Evolutionary conservation across 2,888 invertebrate genomes (phyloP), one percentile per base, ranked within the genome.

Genomic region (Standfussiana lucernea): DNA sequence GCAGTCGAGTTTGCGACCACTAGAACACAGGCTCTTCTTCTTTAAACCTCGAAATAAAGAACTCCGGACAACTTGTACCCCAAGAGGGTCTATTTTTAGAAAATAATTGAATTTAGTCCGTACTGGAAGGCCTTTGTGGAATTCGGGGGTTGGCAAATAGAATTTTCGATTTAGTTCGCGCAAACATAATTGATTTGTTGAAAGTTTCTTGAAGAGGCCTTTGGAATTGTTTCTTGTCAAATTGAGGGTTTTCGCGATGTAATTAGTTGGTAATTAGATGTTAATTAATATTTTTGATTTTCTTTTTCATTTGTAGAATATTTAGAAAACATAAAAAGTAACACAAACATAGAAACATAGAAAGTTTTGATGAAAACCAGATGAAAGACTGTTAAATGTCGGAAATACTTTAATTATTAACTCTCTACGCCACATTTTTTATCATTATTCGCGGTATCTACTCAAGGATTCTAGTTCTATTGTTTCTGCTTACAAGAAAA

Each of bases 141-240:
- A 70, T 70, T 72, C 13, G 24, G 62, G 68, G 62, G 13, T 72
- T 61, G 21, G 50, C 45, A n/a, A 80, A 76, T 56, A 50, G 82
- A 74, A 59, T 81, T 83, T 80, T 73, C 35, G 67, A 81, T 71
- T 74, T 69, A 61, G 65, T 80, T 61, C n/a, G 56, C 32, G 15
- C 69, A 61, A 70, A 71, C 40, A 62, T 68, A 85, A 83, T 84
- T 83, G 82, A 83, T 81, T 84, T 81, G 81, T 67, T 73, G 45
- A 32, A 70, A 81, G 53, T 76, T 77, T 77, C 5, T 32, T 61
- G 61, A 42, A 61, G 45, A 70, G 59, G 18, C 69, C 42, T 45
- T 61, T 4, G 21, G 53, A 42, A 80, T 80, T 82, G 82, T 82
- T 80, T 67, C 45, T 53, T 82, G 75, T 53, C 32, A 67, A 67